Percentiles rank a stretch among this genome's conserved stretches.
These are phyloP conservation scores for Chionis minor DNA, from an alignment of 2,113 vertebrate genomes.

Conservation along the genomic window DNA sequence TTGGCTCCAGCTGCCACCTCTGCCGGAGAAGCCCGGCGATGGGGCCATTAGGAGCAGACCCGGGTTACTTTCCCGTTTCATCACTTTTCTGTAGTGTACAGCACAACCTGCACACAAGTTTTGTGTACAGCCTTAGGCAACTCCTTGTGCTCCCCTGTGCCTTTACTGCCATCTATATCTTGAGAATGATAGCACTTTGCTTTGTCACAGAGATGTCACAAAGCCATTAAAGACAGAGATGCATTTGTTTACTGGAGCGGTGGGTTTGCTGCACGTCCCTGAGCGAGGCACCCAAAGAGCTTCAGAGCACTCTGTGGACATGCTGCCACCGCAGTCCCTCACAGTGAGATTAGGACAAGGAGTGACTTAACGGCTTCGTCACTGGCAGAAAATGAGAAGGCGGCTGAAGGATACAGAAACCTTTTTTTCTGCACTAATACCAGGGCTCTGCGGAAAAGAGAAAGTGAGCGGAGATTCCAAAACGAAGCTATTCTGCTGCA, in stretches of 20 bases:
- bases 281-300: not conserved
- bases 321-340: not conserved
- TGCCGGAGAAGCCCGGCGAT: not conserved
- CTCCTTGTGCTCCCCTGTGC: slow-evolving; percentile 35
- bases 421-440: not conserved
- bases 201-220: slow-evolving; percentile 28
- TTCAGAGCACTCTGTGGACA: not conserved
- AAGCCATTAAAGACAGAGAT: not conserved
- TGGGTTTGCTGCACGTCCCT: not conserved
- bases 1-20: not conserved
- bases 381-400: not conserved
- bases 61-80: not conserved
- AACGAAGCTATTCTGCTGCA: not conserved
- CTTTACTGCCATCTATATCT: slow-evolving; percentile 60
- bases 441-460: not conserved
- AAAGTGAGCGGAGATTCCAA: not conserved
- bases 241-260: not conserved
- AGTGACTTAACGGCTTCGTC: not conserved
- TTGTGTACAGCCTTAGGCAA: slow-evolving; percentile 3
- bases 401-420: not conserved
- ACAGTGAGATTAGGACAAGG: not conserved
- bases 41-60: not conserved
- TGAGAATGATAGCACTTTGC: slow-evolving; percentile 27
- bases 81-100: not conserved
- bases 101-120: not conserved